Evolutionary conservation across 1,140 invertebrate species (phyloP).

Genomic region (Frieseomelitta varia): DNA sequence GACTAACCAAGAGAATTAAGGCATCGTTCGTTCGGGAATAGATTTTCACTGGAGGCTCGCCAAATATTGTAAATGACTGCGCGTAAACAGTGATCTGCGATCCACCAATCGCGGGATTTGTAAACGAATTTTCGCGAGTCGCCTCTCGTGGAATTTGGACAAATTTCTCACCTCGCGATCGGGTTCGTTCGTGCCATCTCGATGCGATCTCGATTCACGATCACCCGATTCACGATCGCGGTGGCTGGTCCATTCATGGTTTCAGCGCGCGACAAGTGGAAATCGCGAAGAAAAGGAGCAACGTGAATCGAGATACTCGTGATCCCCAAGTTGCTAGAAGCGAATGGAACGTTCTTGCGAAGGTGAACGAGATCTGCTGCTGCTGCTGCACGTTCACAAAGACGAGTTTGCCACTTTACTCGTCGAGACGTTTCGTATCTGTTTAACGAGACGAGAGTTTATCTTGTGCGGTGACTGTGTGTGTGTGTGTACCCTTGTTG

Average conservation of each 20-base stretch:
- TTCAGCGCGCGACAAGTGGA: neutral
- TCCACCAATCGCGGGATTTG: neutral
- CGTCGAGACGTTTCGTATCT: neutral
- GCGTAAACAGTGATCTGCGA: neutral
- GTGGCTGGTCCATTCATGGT: slow-evolving; percentile 25
- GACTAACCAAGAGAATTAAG: slow-evolving; percentile 28
- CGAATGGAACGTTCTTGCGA: slow-evolving; percentile 56
- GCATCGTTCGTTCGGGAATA: slow-evolving; percentile 9
- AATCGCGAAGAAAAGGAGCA: slow-evolving; percentile 45
- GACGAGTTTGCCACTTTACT: slow-evolving; percentile 29
- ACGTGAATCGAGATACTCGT: slow-evolving; percentile 48
- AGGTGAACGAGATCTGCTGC: slow-evolving; percentile 59
- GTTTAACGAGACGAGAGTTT: neutral
- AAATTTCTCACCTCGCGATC: neutral
- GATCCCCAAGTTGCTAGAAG: slow-evolving; percentile 1
- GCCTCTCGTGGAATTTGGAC: neutral
- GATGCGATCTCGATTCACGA: too few relatives aligned
- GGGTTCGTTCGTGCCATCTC: neutral
- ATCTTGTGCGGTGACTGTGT: neutral
- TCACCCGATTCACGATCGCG: neutral
- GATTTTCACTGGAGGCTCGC: neutral
- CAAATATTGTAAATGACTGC: slow-evolving; percentile 23
- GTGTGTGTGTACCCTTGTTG: too few relatives aligned
- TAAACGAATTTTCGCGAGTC: slow-evolving; percentile 23
- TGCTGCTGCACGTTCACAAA: slow-evolving; percentile 38